These are phyloP conservation scores for Mormyrops boulengeri DNA, from an alignment of 2,797 vertebrate genomes.

Conservation along the genomic window DNA sequence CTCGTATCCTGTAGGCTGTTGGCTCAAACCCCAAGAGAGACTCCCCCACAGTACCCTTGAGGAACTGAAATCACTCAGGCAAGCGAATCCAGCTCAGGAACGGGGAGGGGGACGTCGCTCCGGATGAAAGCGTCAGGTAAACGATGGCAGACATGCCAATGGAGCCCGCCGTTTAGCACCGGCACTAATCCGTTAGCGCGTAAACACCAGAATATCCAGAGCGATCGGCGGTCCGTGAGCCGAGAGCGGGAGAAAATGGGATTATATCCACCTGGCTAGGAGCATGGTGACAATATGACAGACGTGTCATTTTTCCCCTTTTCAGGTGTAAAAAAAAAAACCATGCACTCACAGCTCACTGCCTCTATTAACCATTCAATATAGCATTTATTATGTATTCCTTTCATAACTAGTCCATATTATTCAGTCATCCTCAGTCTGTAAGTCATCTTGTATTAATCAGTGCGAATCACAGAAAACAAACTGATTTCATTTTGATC, in stretches of 20 bases:
- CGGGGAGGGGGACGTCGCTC: neutral
- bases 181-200: neutral
- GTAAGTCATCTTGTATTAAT: neutral
- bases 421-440: neutral
- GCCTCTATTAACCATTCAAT: neutral
- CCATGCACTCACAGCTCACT: neutral
- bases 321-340: neutral
- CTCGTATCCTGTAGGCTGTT: neutral
- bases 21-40: neutral
- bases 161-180: neutral
- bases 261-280: constrained; percentile 50
- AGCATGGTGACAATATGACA: neutral
- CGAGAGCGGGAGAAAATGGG: constrained; percentile 54
- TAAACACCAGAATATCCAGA: constrained; percentile 27
- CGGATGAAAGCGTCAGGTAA: neutral
- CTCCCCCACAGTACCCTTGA: neutral
- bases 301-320: neutral
- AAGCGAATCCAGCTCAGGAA: neutral
- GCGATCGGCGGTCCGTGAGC: constrained; percentile 33
- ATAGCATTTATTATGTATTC: neutral
- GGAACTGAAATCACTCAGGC: neutral
- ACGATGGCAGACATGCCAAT: neutral
- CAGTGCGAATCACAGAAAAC: neutral
- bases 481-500: neutral
- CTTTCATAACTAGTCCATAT: neutral